These are phyloP conservation scores for Orchesellides sinensis DNA, from an alignment of 2,888 invertebrate species.

Conservation along the genomic window DNA sequence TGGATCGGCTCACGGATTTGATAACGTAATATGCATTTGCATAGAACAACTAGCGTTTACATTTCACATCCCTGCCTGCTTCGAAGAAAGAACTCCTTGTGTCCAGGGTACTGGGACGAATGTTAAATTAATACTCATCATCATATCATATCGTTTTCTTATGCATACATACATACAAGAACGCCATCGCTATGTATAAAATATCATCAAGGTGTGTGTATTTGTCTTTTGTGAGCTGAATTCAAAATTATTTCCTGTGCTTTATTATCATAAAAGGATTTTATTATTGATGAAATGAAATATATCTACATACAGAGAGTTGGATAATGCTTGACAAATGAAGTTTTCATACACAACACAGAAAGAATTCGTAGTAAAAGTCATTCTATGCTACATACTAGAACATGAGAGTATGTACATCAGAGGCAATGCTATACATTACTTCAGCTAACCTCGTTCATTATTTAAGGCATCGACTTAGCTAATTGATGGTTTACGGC, in stretches of 20 bases:
- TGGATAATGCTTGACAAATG: background rate
- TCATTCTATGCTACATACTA: background rate
- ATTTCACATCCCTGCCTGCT: no score
- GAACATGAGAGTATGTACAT: background rate
- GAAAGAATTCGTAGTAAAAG: no score
- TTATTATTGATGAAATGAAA: background rate
- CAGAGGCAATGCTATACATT: no score
- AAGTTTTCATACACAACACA: no score
- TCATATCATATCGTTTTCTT: background rate
- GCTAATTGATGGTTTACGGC: constrained; percentile 12
- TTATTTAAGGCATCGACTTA: background rate
- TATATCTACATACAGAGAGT: background rate
- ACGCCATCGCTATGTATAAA: no score
- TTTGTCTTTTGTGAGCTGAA: constrained; percentile 43
- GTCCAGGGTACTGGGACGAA: no score
- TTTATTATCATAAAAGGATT: constrained; percentile 7
- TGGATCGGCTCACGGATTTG: background rate
- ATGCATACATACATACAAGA: background rate
- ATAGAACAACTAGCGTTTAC: background rate
- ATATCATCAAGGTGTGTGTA: constrained; percentile 49
- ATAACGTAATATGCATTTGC: background rate
- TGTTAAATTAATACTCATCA: no score
- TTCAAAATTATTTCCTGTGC: constrained; percentile 47
- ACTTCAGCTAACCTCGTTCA: no score
- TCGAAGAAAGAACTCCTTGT: no score